Base-by-base conservation (phyloP, 2,797 vertebrate species). In the Centroberyx gerrardi region DNA sequence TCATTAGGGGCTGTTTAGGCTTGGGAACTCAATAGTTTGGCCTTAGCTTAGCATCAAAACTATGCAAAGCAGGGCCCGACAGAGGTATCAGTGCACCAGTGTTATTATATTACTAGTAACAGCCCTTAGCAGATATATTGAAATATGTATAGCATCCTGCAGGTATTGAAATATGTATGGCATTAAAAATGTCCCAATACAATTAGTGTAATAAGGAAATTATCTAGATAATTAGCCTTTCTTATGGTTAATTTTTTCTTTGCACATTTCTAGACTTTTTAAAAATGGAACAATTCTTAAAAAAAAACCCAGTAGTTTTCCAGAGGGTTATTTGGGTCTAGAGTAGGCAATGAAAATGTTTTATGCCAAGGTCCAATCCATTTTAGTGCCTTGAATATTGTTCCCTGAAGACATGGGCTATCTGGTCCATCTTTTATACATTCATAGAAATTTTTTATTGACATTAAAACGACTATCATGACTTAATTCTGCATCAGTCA, bases 21-120 rank as follows among this genome's bases (percentile, higher is more conserved):
- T 18, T 53, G 27, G 61, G 48, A 77, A 70, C 67, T 75, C 53
- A 63, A 40, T n/a, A 27, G 18, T 33, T 15, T 22, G 22, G 42
- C 42, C 53, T n/a, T 38, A 38, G 63, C 22, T 66, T 28, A 67
- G 55, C 55, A n/a, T 8, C 12, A 8, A 40, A 40, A 40, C 38
- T 40, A 40, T 40, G 38, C 38, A 40, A 48, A 48, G 46, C 46
- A 48, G 46, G 46, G 17, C 38, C 38, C 7, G 10, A 40, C 2
- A 10, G 9, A 40, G 7, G 38, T 12, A 40, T 40, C 38, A 40
- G 6, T 12, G 38, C 38, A 8, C 38, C 10, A 40, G 38, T 40
- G 12, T 12, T 40, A 44, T 14, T 44, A 44, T 44, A 44, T 44
- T 44, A 44, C 13, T 44, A 18, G 9, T 44, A 14, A 6, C 9